phyloP scores from a whole-genome alignment of 2,797 vertebrate genomes.

The Champsocephalus esox region DNA sequence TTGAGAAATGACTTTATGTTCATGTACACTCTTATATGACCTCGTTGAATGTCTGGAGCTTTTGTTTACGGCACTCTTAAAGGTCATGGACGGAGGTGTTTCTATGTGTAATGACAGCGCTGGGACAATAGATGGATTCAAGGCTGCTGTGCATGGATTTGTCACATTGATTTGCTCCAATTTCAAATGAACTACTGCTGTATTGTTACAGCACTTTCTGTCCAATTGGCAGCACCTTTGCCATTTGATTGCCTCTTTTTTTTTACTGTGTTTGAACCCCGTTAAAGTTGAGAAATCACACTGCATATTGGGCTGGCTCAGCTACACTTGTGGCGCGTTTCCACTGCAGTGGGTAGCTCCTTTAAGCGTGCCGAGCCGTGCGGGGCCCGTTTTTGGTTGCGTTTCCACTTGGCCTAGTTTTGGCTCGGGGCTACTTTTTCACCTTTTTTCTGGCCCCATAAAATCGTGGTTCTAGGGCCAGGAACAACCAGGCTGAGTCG shows the following conservation, averaged over 20 bases:
- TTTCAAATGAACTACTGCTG: constrained; percentile 14
- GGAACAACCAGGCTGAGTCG: too few relatives aligned
- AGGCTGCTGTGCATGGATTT: constrained; percentile 30
- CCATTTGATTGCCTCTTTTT: neutral
- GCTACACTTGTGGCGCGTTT: neutral
- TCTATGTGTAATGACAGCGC: neutral
- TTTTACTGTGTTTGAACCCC: neutral
- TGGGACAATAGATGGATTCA: constrained; percentile 20
- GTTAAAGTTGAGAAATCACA: neutral
- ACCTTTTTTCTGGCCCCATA: too few relatives aligned
- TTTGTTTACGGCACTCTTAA: constrained; percentile 39
- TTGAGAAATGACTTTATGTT: constrained; percentile 8
- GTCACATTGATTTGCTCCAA: constrained; percentile 9
- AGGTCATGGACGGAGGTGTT: constrained; percentile 32
- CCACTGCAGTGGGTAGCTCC: too few relatives aligned
- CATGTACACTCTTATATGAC: neutral
- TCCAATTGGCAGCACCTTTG: neutral
- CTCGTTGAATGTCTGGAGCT: constrained; percentile 20
- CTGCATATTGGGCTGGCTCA: neutral
- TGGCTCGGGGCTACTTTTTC: too few relatives aligned
- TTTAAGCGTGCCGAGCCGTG: too few relatives aligned
- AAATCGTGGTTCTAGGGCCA: too few relatives aligned
- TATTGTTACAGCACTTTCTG: neutral
- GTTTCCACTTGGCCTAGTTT: too few relatives aligned
- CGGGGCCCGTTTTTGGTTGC: too few relatives aligned